These are phyloP conservation scores for Gari tellinella DNA, from an alignment of 2,888 invertebrate species.

Conservation along the genomic window DNA sequence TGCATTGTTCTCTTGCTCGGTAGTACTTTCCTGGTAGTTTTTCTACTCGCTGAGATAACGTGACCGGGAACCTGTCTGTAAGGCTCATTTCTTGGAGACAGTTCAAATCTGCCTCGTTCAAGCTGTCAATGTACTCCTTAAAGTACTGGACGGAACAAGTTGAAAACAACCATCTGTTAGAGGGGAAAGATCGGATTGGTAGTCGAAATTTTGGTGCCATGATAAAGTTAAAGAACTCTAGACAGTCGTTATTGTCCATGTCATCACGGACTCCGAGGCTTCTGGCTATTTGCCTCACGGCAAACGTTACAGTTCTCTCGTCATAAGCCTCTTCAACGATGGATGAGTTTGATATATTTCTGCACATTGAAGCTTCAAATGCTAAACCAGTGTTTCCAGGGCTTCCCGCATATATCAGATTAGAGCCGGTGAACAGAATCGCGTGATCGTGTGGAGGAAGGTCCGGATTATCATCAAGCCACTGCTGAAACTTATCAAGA, in stretches of 20 bases:
- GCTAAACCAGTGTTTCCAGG: constrained; percentile 55
- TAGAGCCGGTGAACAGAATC: constrained; percentile 53
- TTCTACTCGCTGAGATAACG: constrained; percentile 15
- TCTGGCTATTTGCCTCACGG: constrained; percentile 48
- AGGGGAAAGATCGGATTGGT: constrained; percentile 42
- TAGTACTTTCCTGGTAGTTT: constrained; percentile 44
- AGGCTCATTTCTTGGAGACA: constrained; percentile 32
- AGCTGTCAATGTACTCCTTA: constrained; percentile 32
- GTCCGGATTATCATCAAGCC: constrained; percentile 41
- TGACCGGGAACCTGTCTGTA: constrained; percentile 18
- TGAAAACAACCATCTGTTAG: constrained; percentile 55
- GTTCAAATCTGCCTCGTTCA: constrained; percentile 39
- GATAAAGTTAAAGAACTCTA: constrained; percentile 56
- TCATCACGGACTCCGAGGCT: constrained; percentile 56
- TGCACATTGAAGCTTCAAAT: constrained; percentile 56
- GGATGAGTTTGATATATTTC: constrained; percentile 56
- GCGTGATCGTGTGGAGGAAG: constrained; percentile 53
- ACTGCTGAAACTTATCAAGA: constrained; percentile 55
- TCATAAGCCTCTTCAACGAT: constrained; percentile 58
- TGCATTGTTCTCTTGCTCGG: constrained; percentile 39
- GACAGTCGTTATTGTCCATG: constrained; percentile 61
- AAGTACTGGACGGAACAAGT: constrained; percentile 46
- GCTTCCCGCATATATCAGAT: constrained; percentile 52
- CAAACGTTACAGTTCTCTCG: constrained; percentile 43
- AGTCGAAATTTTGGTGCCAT: constrained; percentile 58